Conservation (phyloP, 2,888 invertebrate species). For the Thereva nobilitata region DNA sequence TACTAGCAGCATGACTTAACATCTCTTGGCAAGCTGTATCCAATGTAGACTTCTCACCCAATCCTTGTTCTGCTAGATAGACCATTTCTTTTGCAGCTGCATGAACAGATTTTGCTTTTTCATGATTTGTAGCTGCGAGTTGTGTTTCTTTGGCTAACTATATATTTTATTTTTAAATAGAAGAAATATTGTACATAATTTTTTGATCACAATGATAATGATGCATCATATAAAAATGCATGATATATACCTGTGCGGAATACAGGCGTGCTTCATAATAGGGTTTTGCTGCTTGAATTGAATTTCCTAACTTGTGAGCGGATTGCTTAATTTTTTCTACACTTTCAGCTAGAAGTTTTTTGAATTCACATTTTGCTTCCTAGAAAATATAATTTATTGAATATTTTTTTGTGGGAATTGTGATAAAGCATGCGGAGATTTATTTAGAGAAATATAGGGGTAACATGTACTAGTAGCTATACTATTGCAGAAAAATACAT, state of each 20-base stretch:
- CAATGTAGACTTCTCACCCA: slow-evolving; percentile 69
- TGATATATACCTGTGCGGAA: slow-evolving; percentile 69
- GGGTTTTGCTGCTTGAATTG: slow-evolving; percentile 84
- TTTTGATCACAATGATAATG: too few species aligned
- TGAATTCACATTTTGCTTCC: slow-evolving; percentile 82
- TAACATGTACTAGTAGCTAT: too few species aligned
- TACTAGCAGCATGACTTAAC: slow-evolving; percentile 86
- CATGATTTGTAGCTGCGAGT: slow-evolving; percentile 71
- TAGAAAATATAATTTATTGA: slow-evolving; percentile 46
- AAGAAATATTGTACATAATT: not conserved
- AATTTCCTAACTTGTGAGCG: slow-evolving; percentile 79
- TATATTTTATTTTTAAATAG: not conserved
- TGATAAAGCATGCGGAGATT: not conserved
- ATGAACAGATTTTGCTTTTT: slow-evolving; percentile 88
- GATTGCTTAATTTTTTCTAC: slow-evolving; percentile 79
- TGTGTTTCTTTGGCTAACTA: slow-evolving; percentile 82
- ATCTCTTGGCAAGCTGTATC: slow-evolving; percentile 96
- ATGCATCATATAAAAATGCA: not conserved
- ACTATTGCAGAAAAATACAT: too few species aligned
- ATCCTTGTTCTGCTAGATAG: slow-evolving; percentile 77
- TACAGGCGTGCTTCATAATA: slow-evolving; percentile 88
- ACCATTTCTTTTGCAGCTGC: slow-evolving; percentile 91
- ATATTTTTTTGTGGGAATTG: not conserved
- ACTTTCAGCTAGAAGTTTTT: slow-evolving; percentile 80
- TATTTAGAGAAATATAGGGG: not conserved